phyloP scores from a whole-genome alignment of 2,113 vertebrate genomes.

The Tapirus terrestris region DNA sequence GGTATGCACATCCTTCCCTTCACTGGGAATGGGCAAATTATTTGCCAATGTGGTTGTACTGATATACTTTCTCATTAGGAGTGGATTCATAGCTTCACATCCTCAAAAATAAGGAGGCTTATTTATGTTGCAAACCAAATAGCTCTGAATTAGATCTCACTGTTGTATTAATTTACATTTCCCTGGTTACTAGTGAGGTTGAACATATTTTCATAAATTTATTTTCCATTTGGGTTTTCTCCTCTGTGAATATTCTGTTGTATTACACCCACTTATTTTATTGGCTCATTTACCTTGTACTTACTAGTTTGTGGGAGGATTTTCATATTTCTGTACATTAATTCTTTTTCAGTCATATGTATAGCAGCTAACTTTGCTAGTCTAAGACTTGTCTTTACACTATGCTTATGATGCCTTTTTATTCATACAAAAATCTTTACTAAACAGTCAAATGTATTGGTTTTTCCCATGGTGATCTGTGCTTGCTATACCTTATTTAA shows the following conservation, averaged over 20 bases:
- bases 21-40: background rate
- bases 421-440: background rate
- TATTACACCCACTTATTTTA: background rate
- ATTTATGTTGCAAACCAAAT: background rate
- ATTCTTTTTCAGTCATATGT: background rate
- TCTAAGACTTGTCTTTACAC: background rate
- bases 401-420: background rate
- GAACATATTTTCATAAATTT: background rate
- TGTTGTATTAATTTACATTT: background rate
- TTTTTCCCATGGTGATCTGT: background rate
- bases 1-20: background rate
- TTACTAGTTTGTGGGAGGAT: background rate
- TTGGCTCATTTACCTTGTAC: background rate
- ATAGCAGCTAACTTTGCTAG: background rate
- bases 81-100: background rate
- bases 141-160: background rate
- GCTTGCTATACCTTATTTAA: background rate
- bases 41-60: background rate
- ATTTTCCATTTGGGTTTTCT: background rate
- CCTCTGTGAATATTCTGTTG: background rate
- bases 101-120: background rate
- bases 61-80: background rate
- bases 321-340: background rate
- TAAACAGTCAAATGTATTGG: background rate
- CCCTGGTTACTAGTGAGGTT: background rate